Evolutionary conservation across 1,140 invertebrate genomes (phyloP), one percentile per base, ranked within the genome.

Genomic region (Vanessa atalanta): DNA sequence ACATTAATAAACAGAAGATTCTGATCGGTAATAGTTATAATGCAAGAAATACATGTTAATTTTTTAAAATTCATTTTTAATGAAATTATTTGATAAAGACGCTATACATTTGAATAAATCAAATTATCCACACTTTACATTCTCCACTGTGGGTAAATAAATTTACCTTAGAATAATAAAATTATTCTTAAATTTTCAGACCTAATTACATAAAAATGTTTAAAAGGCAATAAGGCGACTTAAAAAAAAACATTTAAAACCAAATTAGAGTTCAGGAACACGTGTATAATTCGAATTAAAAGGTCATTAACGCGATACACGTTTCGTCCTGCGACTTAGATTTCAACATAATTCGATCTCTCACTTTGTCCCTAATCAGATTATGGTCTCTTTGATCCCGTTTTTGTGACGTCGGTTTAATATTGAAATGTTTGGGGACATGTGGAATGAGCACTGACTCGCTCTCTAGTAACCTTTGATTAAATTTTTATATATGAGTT

Each of bases 201-300:
- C 20, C 16, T 57, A 57, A 57, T 57, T 57, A 57, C 20, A 26
- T 23, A 20, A 57, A 57, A 26, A 23, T 9, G 20, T 57, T 57
- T 57, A 57, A 57, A 57, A 57, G 9, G 53, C 53, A 57, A 57
- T 23, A 57, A 16, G 53, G 20, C 7, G 53, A 23, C 53, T 9
- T 23, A 50, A 50, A 31, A 31, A 20, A 15, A 50, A 57, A 57
- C 53, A 57, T 57, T 57, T 57, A 23, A 57, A 57, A 57, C 53
- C 53, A 13, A 57, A 57, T 57, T 16, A 57, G 53, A 57, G 16
- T 53, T 53, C 50, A 11, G 26, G 15, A 61, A 43, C 57, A 61
- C 57, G 53, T 61, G 57, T 61, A 37, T 4, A 61, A 61, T 61
- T 61, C 26, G 14, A 31, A 61, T 61, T 61, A 61, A 61, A 61